These are phyloP conservation scores for Platysteira castanea DNA, from an alignment of 2,113 vertebrate species.

Conservation along the genomic window DNA sequence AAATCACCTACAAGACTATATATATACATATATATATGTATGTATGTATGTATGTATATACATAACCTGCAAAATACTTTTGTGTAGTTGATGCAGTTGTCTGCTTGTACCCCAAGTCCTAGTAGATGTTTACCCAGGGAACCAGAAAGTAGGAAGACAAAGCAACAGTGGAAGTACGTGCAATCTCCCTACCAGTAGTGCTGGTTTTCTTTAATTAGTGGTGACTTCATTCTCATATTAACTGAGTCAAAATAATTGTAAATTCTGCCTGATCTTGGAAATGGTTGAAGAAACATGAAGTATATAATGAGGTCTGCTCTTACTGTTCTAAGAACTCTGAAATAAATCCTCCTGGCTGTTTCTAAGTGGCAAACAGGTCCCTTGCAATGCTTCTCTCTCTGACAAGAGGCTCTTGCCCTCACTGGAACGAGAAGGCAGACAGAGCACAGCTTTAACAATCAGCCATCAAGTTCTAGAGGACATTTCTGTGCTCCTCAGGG, in stretches of 20 bases:
- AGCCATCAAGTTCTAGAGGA: background rate
- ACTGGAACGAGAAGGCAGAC: background rate
- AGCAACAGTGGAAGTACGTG: accelerated
- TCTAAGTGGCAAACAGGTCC: background rate
- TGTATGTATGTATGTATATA: too few relatives aligned
- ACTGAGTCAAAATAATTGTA: background rate
- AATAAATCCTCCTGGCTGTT: background rate
- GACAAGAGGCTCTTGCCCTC: background rate
- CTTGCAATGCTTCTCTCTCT: background rate
- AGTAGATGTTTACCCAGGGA: background rate
- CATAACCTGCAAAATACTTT: background rate
- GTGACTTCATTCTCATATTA: background rate
- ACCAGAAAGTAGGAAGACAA: background rate
- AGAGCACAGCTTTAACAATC: background rate
- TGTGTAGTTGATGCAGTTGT: background rate
- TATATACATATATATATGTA: too few relatives aligned
- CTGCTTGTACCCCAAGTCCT: background rate
- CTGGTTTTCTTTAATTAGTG: background rate
- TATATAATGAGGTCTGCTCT: background rate
- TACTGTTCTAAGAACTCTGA: background rate
- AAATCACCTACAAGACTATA: background rate
- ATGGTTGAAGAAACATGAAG: background rate
- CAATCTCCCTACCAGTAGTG: background rate
- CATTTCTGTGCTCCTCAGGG: background rate
- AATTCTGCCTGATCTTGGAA: background rate